These are phyloP conservation scores for Pipistrellus nathusii DNA, from an alignment of 2,797 vertebrate genomes.

Conservation along the genomic window DNA sequence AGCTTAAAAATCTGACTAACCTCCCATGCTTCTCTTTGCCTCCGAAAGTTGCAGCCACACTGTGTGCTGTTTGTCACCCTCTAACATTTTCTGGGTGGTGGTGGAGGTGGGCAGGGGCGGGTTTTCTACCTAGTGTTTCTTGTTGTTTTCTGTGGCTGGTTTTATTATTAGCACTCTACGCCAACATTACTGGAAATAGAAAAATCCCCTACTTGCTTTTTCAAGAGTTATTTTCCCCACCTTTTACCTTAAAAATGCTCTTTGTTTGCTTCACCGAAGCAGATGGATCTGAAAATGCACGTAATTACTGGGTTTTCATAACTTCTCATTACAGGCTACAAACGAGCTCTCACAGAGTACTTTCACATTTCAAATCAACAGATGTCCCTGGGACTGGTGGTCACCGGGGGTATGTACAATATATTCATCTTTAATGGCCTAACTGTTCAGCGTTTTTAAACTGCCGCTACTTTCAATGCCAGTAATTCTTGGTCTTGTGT, in stretches of 20 bases:
- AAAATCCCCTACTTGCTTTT: slow-evolving; percentile 6
- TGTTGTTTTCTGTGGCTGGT: not conserved
- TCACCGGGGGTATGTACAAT: not conserved
- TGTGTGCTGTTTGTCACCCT: not conserved
- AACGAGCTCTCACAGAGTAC: not conserved
- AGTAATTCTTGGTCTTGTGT: slow-evolving; percentile 41
- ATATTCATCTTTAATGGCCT: slow-evolving; percentile 9
- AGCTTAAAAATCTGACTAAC: not conserved
- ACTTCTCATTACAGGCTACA: not conserved
- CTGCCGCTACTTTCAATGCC: not conserved
- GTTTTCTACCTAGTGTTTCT: not conserved
- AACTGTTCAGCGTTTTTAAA: slow-evolving; percentile 36
- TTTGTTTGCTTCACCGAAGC: slow-evolving; percentile 4
- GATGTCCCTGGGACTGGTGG: slow-evolving; percentile 12
- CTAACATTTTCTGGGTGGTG: not conserved
- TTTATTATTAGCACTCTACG: not conserved
- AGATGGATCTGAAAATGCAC: not conserved
- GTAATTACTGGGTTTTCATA: not conserved
- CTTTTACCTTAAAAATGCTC: slow-evolving; percentile 36
- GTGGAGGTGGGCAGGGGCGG: fast-evolving
- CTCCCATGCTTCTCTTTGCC: not conserved
- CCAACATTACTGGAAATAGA: not conserved
- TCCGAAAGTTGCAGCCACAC: not conserved
- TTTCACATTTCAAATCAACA: slow-evolving; percentile 37
- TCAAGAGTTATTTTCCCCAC: slow-evolving; percentile 25